These are phyloP conservation scores for Pentamera pediparva DNA, from an alignment of 53 echinoderm and acorn worm genomes.

Conservation along the genomic window DNA sequence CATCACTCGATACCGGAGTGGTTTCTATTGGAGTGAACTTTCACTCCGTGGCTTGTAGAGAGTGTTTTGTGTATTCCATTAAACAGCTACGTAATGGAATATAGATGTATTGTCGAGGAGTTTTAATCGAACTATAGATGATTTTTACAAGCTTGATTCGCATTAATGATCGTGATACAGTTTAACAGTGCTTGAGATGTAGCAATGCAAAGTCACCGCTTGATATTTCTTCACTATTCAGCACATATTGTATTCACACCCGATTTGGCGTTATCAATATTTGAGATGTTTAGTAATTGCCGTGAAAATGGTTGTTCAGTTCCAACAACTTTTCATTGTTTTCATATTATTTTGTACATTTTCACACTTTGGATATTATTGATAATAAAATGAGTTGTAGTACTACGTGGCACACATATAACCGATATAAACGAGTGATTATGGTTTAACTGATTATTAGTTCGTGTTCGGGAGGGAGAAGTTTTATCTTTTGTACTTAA, in stretches of 20 bases:
- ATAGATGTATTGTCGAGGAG: no score
- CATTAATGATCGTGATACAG: no score
- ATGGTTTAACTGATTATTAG: slow-evolving; percentile 1
- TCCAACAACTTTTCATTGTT: slow-evolving; percentile 19
- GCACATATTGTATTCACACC: not conserved
- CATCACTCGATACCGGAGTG: no score
- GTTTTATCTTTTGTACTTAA: slow-evolving; percentile 2
- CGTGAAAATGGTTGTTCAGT: not conserved
- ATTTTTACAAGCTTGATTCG: no score
- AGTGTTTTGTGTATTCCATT: no score
- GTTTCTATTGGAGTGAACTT: no score
- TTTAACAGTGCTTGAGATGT: no score
- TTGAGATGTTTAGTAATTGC: not conserved
- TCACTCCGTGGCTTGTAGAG: no score
- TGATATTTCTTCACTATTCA: no score
- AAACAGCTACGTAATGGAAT: no score
- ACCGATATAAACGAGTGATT: not conserved
- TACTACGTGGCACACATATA: not conserved
- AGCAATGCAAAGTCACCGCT: no score
- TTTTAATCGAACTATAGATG: no score
- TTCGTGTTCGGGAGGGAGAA: not conserved
- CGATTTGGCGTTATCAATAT: not conserved
- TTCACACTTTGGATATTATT: slow-evolving; percentile 17
- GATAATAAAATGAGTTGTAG: not conserved
- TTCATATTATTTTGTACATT: slow-evolving; percentile 31